Evolutionary conservation across 1,140 invertebrate genomes (phyloP), one percentile per base, ranked within the genome.

Genomic region (Monomorium pharaonis): DNA sequence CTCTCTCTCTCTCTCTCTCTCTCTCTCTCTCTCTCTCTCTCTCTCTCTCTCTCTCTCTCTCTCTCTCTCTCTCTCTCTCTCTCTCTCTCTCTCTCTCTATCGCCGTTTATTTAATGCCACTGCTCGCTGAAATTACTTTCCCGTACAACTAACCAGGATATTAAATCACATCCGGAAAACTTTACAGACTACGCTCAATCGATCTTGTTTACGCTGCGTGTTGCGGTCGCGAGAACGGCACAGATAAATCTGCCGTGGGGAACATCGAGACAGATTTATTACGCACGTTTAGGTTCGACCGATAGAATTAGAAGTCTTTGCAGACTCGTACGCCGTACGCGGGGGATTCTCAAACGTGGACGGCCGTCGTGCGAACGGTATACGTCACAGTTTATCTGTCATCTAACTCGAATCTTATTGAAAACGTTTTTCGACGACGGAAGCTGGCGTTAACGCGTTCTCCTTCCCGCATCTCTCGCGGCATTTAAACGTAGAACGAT

Each of bases 131-230:
- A 83, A 83, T 83, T 72, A 72, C 78, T 72, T 72, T 58, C 24
- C 14, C 67, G 78, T 42, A 21, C 30, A 51, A 60, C 78, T 83
- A 83, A 83, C 78, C 78, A 72, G 76, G 67, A 83, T 83, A 83
- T 83, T 83, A 83, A 83, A 83, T 83, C 78, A 83, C 78, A 83
- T 83, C 67, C 67, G 78, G 78, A 83, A 83, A 72, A 83, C 78
- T 83, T 83, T 83, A 83, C 78, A 44, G 67, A 83, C 67, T 33
- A 47, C 67, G 78, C 78, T 83, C 78, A 83, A 83, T 83, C 78
- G 78, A 83, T 83, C 78, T 72, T 83, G 78, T 83, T 83, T 83
- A 72, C 78, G 49, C 67, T 33, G 65, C 78, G 67, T 72, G 78
- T 83, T 83, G 78, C 67, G 78, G 67, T 72, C 65, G 78, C 78